phyloP scores from a whole-genome alignment of 2,113 vertebrate genomes.

The Petrocephalus microphthalmus region DNA sequence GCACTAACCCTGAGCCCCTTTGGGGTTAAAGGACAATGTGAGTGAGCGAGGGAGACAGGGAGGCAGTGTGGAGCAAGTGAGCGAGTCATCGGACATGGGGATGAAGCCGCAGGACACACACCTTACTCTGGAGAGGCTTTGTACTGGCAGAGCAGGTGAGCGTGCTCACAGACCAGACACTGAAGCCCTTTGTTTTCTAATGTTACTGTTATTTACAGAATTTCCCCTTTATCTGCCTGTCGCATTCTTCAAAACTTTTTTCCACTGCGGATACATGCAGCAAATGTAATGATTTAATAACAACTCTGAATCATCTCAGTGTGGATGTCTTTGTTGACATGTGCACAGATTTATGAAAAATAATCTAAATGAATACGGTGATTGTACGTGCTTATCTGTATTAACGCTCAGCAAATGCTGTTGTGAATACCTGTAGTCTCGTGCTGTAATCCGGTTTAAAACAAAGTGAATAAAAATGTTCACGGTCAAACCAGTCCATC shows the following conservation, averaged over 20 bases:
- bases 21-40: background rate
- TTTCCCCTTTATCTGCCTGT: background rate
- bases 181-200: background rate
- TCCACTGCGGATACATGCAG: background rate
- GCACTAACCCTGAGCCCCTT: background rate
- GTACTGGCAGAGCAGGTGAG: background rate
- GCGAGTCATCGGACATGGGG: background rate
- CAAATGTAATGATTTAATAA: background rate
- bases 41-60: background rate
- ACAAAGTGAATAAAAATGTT: background rate
- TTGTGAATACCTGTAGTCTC: background rate
- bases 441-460: background rate
- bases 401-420: background rate
- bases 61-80: background rate
- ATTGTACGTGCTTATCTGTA: background rate
- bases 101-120: background rate
- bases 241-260: background rate
- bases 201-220: background rate
- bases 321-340: background rate
- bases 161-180: background rate
- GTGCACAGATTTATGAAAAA: background rate
- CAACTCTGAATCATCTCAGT: background rate
- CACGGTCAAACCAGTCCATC: background rate
- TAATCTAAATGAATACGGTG: background rate
- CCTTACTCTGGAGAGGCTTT: background rate